Percentiles rank a stretch among this genome's conserved stretches.
phyloP scores from a whole-genome alignment of 2,888 invertebrate genomes.

The Thymelicus sylvestris region DNA sequence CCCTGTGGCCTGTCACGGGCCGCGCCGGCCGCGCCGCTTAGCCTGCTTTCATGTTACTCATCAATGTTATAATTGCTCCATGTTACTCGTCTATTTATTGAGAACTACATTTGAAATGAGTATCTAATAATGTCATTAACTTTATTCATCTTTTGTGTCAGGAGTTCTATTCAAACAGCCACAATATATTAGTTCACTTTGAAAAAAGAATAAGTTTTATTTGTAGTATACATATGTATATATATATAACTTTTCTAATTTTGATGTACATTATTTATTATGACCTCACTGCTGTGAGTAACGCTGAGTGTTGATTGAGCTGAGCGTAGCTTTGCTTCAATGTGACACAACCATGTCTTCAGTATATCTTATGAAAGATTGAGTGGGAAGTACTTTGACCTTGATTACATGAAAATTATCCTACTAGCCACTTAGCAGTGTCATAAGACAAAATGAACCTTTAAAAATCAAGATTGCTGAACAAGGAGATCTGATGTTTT shows the following conservation, averaged over 20 bases:
- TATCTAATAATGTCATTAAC: too few species aligned
- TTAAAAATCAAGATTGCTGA: conserved; percentile 39
- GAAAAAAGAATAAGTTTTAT: too few species aligned
- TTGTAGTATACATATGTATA: too few species aligned
- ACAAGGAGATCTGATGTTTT: conserved; percentile 46
- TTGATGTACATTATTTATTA: too few species aligned
- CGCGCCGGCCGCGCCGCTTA: conserved; percentile 44
- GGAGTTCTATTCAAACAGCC: too few species aligned
- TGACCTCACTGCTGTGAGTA: neutral
- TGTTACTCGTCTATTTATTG: neutral
- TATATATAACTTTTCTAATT: too few species aligned
- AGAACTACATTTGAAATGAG: neutral
- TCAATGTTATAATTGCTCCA: neutral
- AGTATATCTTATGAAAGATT: neutral
- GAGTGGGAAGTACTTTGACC: conserved; percentile 22
- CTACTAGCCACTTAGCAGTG: conserved; percentile 35
- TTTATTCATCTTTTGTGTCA: too few species aligned
- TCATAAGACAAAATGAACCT: conserved; percentile 31
- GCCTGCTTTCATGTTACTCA: conserved; percentile 38
- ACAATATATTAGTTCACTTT: too few species aligned
- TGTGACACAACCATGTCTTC: neutral
- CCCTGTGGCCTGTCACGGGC: conserved; percentile 57
- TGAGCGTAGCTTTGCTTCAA: conserved; percentile 12
- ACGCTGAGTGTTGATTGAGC: conserved; percentile 6
- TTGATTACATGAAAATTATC: conserved; percentile 36